Evolutionary conservation across 2,888 invertebrate species (phyloP), one percentile per base, ranked within the genome.

Genomic region (Hirtodrosophila cameraria): DNA sequence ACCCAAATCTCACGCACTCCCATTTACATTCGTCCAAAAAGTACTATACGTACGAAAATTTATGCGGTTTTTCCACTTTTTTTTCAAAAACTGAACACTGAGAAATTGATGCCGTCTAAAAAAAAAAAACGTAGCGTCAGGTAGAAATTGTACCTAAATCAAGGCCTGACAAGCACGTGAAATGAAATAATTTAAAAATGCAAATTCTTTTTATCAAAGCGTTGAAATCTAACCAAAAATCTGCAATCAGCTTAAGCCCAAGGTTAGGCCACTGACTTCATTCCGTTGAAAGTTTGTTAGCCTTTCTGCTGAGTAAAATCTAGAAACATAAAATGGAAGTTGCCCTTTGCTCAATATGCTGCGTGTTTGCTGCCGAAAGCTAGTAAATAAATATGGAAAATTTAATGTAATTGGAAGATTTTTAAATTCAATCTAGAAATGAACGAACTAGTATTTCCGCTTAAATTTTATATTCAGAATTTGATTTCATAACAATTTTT

Each of bases 101-200:
- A n/a, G n/a, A n/a, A n/a, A n/a, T n/a, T 72, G 67, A 45, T 28
- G 35, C 23, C 23, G 23, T 4, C 13, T 25, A 12, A 28, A 33
- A 36, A 33, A 52, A 38, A 45, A 50, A 50, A 39, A 33, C 41
- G 60, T 23, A 25, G 45, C 27, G 50, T 63, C 59, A 62, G 68
- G 66, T 76, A 75, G 64, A 72, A 68, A 39, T 60, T 72, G 62
- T 69, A 86, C 82, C 82, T 80, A 83, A 77, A 82, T 86, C 82
- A 82, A 71, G 72, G 67, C 27, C 81, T 86, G 82, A 83, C 82
- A 86, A 75, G 84, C 62, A 86, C 81, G 86, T 83, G 84, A 86
- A 82, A 73, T 72, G 82, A 82, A 82, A 86, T 86, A 80, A 82
- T 82, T 82, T 83, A 61, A 83, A 81, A 86, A 83, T 83, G 82